Percentiles rank a stretch among this genome's conserved stretches.
phyloP scores from a whole-genome alignment of 2,888 invertebrate genomes.

The Trachelus tabidus region DNA sequence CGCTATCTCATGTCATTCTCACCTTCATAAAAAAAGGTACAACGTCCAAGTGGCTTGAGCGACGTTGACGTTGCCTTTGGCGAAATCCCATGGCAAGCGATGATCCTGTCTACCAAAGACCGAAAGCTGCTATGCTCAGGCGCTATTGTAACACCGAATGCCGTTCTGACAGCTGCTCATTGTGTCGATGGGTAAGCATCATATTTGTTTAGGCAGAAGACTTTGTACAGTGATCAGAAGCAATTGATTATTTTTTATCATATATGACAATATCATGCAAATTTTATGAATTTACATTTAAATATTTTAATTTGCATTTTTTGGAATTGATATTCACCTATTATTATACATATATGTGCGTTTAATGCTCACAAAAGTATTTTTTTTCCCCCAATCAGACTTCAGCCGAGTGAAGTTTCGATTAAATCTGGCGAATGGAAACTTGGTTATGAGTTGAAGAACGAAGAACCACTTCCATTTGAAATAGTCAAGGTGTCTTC shows the following conservation, averaged over 20 bases:
- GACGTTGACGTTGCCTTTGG: conserved; percentile 77
- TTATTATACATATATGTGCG: background rate
- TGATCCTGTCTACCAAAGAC: conserved; percentile 79
- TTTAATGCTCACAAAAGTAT: background rate
- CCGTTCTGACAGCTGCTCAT: conserved; percentile 82
- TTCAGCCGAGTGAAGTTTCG: conserved; percentile 74
- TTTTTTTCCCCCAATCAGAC: conserved; percentile 63
- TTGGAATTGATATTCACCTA: background rate
- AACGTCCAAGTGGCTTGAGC: conserved; percentile 40
- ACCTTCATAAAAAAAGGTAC: conserved; percentile 38
- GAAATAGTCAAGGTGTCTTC: conserved; percentile 79
- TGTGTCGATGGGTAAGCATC: conserved; percentile 79
- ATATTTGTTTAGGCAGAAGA: background rate
- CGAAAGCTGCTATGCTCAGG: conserved; percentile 83
- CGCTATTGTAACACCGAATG: conserved; percentile 79
- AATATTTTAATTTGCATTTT: background rate
- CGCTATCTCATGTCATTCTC: conserved; percentile 8
- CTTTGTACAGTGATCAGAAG: background rate
- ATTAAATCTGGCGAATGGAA: conserved; percentile 89
- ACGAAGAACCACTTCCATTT: conserved; percentile 81
- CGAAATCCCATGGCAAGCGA: conserved; percentile 90
- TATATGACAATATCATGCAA: background rate
- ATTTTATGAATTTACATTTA: background rate
- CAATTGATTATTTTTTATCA: background rate
- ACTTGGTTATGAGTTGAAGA: conserved; percentile 74